Conservation (phyloP, 2,113 vertebrate genomes). For the Speoplatyrhinus poulsoni region DNA sequence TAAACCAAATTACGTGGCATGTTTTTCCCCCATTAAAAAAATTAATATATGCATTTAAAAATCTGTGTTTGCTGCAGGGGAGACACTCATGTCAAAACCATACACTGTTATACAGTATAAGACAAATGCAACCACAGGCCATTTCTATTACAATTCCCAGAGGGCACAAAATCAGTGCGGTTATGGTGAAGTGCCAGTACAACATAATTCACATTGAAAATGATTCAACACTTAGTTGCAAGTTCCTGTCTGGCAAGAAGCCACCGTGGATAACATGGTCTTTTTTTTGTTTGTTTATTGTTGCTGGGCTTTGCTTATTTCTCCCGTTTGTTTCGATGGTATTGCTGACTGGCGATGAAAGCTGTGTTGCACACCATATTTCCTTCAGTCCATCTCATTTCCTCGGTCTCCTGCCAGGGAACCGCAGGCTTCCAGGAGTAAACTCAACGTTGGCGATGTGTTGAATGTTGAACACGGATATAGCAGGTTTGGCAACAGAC, state of each 20-base stretch:
- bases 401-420: background rate
- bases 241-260: background rate
- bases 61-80: background rate
- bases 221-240: background rate
- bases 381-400: background rate
- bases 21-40: too few relatives aligned
- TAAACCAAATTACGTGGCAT: too few relatives aligned
- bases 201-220: background rate
- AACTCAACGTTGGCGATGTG: background rate
- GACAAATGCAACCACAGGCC: too few relatives aligned
- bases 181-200: background rate
- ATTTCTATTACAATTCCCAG: background rate
- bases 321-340: background rate
- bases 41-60: background rate
- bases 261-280: background rate
- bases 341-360: background rate
- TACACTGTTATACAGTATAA: too few relatives aligned
- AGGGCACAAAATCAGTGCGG: background rate
- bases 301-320: background rate
- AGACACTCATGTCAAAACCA: too few relatives aligned
- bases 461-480: background rate
- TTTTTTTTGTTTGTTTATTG: too few relatives aligned
- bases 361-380: background rate
- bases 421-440: background rate
- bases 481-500: background rate